Evolutionary conservation across 1,140 invertebrate species (phyloP).

Genomic region (Zaprionus davidi): DNA sequence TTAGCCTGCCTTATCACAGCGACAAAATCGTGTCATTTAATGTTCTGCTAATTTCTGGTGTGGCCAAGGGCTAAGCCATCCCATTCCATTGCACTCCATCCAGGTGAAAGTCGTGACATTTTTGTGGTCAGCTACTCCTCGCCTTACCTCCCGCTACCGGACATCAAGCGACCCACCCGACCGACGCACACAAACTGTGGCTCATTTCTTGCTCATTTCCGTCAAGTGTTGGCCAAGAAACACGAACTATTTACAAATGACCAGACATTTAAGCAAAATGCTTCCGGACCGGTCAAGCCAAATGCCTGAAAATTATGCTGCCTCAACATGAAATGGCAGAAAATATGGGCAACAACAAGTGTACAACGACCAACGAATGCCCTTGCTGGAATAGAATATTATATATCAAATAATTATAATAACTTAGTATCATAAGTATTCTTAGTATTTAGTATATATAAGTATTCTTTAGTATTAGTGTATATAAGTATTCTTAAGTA

Average conservation of each 20-base stretch:
- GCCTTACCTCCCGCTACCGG: background rate
- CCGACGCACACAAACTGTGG: conserved; percentile 31
- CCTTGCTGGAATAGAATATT: conserved; percentile 3
- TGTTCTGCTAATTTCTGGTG: conserved; percentile 81
- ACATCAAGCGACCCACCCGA: background rate
- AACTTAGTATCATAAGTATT: too few species aligned
- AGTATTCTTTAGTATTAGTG: too few species aligned
- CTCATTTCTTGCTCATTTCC: conserved; percentile 80
- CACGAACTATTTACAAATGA: conserved; percentile 82
- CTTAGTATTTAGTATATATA: too few species aligned
- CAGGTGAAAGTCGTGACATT: conserved; percentile 79
- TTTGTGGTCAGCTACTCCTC: conserved; percentile 38
- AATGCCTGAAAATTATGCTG: conserved; percentile 78
- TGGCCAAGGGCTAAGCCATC: conserved; percentile 19
- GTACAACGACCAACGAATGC: conserved; percentile 13
- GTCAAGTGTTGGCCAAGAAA: conserved; percentile 72
- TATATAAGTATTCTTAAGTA: too few species aligned
- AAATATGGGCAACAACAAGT: background rate
- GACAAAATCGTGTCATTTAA: conserved; percentile 81
- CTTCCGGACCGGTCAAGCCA: conserved; percentile 69
- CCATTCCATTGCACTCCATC: conserved; percentile 26
- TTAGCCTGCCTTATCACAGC: conserved; percentile 58
- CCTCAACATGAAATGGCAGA: conserved; percentile 67
- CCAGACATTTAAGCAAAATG: conserved; percentile 82
- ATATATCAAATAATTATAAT: too few species aligned